Base-by-base conservation (phyloP, 2,888 invertebrate genomes). In the Acronicta leporina region DNA sequence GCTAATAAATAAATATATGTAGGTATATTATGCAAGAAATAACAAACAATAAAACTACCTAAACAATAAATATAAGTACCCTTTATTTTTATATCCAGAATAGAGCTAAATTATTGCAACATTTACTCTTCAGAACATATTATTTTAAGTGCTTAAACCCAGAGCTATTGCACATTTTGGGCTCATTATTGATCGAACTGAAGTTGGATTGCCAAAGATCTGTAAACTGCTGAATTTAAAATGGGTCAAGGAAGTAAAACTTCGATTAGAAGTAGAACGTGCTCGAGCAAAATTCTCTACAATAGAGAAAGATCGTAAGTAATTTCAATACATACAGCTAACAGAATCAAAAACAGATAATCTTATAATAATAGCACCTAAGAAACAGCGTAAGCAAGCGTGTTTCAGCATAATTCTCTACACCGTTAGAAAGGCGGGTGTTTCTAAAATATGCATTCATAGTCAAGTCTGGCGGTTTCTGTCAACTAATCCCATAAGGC, bases 401-500 rank as follows among this genome's bases (percentile, higher is more conserved):
- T 45, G 51, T 46, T 54, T 58, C 48, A 49, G 63, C 45, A 58
- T n/a, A 51, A 48, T 57, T 62, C 38, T 10, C 5, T 13, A 48
- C 68, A 52, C 47, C 41, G 33, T 61, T 52, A 52, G 38, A 42
- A 38, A 46, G 38, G 16, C 44, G 8, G 35, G 33, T 33, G 15
- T 53, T 52, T 56, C 25, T 46, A 47, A 64, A 64, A 44, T 27
- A 64, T 59, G 55, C 55, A 60, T 46, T 9, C 25, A 43, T 45
- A 62, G 57, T 74, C 57, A 63, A 20, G 20, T 20, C 20, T 20
- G 20, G 4, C 38, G 40, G 42, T 50, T 49, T 65, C 60, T 57
- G 54, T 48, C 51, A 60, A 60, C 47, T 71, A 74, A 75, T 73
- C 72, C 68, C 55, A 61, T 69, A 75, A 73, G 70, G 66, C 72